Conservation (phyloP, 2,797 vertebrate genomes). For the Urosaurus nigricauda region DNA sequence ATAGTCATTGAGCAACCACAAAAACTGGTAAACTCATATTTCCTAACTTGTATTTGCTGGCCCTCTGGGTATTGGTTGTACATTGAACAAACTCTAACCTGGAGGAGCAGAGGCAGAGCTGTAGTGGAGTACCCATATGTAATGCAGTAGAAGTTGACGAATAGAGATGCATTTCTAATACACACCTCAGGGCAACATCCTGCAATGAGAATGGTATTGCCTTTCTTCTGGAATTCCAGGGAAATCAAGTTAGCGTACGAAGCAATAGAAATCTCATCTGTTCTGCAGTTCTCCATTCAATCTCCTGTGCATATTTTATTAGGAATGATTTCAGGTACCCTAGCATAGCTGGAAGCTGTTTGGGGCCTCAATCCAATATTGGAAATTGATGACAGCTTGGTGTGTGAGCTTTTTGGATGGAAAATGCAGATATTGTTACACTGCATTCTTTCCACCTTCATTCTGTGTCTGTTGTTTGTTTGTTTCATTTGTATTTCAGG, state of each 20-base stretch:
- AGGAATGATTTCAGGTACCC: conserved; percentile 58
- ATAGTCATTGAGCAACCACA: conserved; percentile 28
- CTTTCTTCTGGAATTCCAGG: conserved; percentile 70
- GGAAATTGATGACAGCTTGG: conserved; percentile 38
- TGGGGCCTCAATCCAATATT: conserved; percentile 17
- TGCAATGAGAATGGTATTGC: conserved; percentile 62
- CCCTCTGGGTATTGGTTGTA: conserved; percentile 60
- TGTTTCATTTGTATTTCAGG: conserved; percentile 30
- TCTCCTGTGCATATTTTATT: conserved; percentile 64
- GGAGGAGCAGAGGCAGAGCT: conserved; percentile 43
- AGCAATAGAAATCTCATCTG: conserved; percentile 67
- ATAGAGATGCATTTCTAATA: conserved; percentile 67
- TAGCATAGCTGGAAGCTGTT: conserved; percentile 46
- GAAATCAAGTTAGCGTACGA: conserved; percentile 68
- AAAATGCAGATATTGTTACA: conserved; percentile 31
- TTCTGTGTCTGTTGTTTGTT: conserved; percentile 19
- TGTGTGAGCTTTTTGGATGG: not conserved
- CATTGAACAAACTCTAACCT: conserved; percentile 62
- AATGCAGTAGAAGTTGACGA: conserved; percentile 60
- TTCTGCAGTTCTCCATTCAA: conserved; percentile 61
- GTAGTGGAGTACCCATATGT: conserved; percentile 64
- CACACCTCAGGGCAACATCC: conserved; percentile 67
- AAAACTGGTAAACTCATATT: conserved; percentile 61
- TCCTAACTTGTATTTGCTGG: conserved; percentile 53
- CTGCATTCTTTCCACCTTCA: not conserved